A percentile compares a stretch with the other conserved stretches of the same genome.
These are phyloP conservation scores for Drosophila algonquin DNA, from an alignment of 2,888 invertebrate species.

Conservation along the genomic window DNA sequence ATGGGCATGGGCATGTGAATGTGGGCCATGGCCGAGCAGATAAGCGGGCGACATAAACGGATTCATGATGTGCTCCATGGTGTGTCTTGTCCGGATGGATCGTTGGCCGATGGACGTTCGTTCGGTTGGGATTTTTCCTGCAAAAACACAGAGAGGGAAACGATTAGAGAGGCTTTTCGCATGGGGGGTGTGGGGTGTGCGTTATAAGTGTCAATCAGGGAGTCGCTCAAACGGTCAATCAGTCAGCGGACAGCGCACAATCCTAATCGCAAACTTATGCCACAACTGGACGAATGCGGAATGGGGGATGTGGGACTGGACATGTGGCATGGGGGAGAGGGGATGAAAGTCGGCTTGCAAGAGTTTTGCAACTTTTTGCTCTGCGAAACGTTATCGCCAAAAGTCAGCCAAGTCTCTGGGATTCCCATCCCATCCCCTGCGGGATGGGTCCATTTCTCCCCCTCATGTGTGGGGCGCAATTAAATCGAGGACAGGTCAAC, in stretches of 20 bases:
- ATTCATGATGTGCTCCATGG: constrained; percentile 83
- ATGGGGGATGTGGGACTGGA: too few relatives aligned
- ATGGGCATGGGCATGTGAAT: constrained; percentile 44
- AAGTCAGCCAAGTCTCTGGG: neutral
- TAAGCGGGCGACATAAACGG: constrained; percentile 82
- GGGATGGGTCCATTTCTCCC: neutral
- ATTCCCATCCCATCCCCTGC: neutral
- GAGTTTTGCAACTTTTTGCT: constrained; percentile 9
- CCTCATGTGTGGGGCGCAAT: neutral
- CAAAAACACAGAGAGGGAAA: constrained; percentile 39
- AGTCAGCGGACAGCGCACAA: constrained; percentile 21
- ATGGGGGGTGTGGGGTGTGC: neutral
- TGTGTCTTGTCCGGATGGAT: too few relatives aligned
- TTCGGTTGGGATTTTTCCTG: constrained; percentile 25
- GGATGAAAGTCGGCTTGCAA: too few relatives aligned
- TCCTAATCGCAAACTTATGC: constrained; percentile 61
- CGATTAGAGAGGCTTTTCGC: constrained; percentile 7
- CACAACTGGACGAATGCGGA: neutral
- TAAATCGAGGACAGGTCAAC: neutral
- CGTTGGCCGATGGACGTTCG: neutral
- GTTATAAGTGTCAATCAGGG: constrained; percentile 44
- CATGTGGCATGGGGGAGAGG: constrained; percentile 5
- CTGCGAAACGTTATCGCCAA: neutral
- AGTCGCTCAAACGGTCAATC: constrained; percentile 50
- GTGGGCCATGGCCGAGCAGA: constrained; percentile 83